Conservation (phyloP, 2,888 invertebrate genomes). For the Eurytoma californica region DNA sequence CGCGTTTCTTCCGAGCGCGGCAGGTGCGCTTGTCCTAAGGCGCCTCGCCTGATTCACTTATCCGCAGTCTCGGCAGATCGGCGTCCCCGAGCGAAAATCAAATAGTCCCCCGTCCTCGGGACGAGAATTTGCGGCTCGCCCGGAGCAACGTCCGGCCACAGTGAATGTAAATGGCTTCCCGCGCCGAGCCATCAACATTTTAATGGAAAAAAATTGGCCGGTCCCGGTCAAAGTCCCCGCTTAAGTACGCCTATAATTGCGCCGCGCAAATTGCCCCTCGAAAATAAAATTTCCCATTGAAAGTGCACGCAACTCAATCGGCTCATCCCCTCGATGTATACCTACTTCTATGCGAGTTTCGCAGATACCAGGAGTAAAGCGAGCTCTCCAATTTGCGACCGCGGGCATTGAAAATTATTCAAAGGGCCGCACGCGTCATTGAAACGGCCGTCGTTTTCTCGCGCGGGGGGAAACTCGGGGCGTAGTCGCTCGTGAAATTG, state of each 20-base stretch:
- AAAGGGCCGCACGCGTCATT: slow-evolving; percentile 14
- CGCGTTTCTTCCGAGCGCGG: slow-evolving; percentile 9
- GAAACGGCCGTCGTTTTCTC: slow-evolving; percentile 11
- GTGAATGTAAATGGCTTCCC: slow-evolving; percentile 36
- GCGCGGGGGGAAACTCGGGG: slow-evolving; percentile 1
- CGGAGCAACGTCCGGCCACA: slow-evolving; percentile 2
- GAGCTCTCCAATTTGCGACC: slow-evolving; percentile 8
- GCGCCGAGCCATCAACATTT: slow-evolving; percentile 41
- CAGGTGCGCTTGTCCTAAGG: background rate
- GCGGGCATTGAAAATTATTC: background rate
- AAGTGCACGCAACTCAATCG: no score
- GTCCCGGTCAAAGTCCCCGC: slow-evolving; percentile 2
- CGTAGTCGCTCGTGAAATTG: slow-evolving; percentile 43
- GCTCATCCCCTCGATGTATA: no score
- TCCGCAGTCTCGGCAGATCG: slow-evolving; percentile 29
- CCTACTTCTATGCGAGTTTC: no score
- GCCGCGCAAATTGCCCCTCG: background rate
- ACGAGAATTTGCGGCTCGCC: slow-evolving; percentile 8
- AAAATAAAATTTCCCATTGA: no score
- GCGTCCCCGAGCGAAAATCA: slow-evolving; percentile 35
- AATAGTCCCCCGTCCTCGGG: slow-evolving; percentile 25
- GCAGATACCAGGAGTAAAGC: background rate
- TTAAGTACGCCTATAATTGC: background rate
- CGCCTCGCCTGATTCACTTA: slow-evolving; percentile 30
- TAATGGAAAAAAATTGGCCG: slow-evolving; percentile 39